These are phyloP conservation scores for Eupithecia subumbrata DNA, from an alignment of 2,888 invertebrate genomes.

Conservation along the genomic window DNA sequence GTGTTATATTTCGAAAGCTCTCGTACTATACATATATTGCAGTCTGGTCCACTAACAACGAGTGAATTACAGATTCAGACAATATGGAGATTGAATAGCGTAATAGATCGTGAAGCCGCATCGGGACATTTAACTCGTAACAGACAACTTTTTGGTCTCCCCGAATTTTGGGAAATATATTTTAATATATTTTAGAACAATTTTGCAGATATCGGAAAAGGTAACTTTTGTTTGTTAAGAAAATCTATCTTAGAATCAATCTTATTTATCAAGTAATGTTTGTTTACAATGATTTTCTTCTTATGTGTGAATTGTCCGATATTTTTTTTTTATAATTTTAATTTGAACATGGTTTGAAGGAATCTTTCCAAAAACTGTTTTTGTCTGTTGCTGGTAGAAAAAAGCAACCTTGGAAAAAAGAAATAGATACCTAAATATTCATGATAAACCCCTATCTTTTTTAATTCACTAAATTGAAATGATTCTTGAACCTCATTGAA, in stretches of 20 bases:
- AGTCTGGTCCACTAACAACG: slow-evolving; percentile 26
- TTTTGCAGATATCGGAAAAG: not conserved
- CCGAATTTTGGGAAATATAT: not conserved
- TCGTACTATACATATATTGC: slow-evolving; percentile 33
- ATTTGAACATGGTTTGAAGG: not conserved
- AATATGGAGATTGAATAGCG: slow-evolving; percentile 35
- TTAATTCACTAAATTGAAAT: slow-evolving; percentile 12
- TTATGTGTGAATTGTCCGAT: too few species aligned
- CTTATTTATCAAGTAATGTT: not conserved
- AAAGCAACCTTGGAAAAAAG: not conserved
- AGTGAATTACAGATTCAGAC: slow-evolving; percentile 29
- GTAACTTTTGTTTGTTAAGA: not conserved
- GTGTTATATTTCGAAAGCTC: slow-evolving; percentile 26
- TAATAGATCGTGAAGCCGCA: slow-evolving; percentile 24
- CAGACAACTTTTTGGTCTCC: not conserved
- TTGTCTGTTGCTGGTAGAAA: not conserved
- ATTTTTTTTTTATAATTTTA: too few species aligned
- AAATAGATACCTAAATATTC: not conserved
- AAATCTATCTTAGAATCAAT: not conserved
- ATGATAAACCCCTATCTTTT: not conserved
- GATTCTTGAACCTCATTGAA: slow-evolving; percentile 22
- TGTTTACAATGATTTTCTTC: not conserved
- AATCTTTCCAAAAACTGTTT: not conserved
- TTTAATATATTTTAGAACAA: not conserved
- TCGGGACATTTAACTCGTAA: slow-evolving; percentile 31